Evolutionary conservation across 2,113 vertebrate species (phyloP), one percentile per base, ranked within the genome.

Genomic region (Amblyopsis rosae): DNA sequence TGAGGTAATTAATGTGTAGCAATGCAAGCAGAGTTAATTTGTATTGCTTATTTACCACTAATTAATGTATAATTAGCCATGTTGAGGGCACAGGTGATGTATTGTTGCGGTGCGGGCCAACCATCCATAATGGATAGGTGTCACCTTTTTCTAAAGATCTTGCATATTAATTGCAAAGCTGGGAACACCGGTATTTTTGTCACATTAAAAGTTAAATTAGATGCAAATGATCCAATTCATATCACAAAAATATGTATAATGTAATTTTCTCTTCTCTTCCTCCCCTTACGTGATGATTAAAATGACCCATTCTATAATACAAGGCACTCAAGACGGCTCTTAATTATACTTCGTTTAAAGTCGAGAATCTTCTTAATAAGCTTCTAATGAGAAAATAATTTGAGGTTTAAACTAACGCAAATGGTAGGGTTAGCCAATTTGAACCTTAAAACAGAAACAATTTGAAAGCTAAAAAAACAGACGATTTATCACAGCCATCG

Each of bases 41-140:
- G 87, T 91, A 83, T 75, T 76, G 83, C 82, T 90, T 90, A 89
- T 87, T 90, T 92, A 87, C 90, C 81, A 81, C 72, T 85, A 73
- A 80, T 83, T 78, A 84, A 85, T 90, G 70, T 64, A 59, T 91
- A 83, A 92, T 91, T 87, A 87, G 77, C 77, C 59, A 81, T 84
- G 73, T 82, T 77, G 77, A 81, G 83, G 81, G 79, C 73, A 81
- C 72, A 82, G 86, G 79, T 86, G 87, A 88, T 87, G 71, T 83
- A 88, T 86, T 80, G 75, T 84, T 71, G 75, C 80, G 70, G 80
- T 73, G 49, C 57, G 63, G 80, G 76, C 82, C 68, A 69, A 73
- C 73, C 84, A 84, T 86, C 82, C 86, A 88, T 88, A 88, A 90
- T 88, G 72, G 67, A 90, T 86, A 66, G 49, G 41, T 69, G 66